Base-by-base conservation (phyloP, 2,113 vertebrate species). In the Callopanchax toddi region DNA sequence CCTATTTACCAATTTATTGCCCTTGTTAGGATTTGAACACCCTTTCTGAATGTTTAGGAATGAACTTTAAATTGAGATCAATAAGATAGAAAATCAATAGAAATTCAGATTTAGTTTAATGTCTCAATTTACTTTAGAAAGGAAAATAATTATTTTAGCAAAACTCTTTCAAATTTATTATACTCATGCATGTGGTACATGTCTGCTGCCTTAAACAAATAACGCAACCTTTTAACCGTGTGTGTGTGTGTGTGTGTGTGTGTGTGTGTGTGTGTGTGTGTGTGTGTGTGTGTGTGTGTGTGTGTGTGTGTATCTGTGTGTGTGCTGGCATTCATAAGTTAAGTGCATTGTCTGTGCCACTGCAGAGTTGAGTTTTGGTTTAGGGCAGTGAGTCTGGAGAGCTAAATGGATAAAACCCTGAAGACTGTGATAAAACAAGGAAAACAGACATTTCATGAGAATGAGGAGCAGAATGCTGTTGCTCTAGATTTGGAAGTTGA, bases 1-100 rank as follows among this genome's bases (percentile, higher is more conserved):
- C 78, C 86, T 62, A 89, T 78, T 89, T 89, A 85, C 71, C 84
- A 82, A 79, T 83, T 50, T 81, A 88, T 84, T 84, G 60, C 64
- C 87, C 85, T 86, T 86, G 75, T 81, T 77, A 85, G 75, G 61
- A 84, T 68, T 81, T 67, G 74, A 79, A 81, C 62, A 76, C 68
- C 78, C 73, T 68, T 62, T 73, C 46, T 40, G 71, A 76, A 87
- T 86, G 74, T 59, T 78, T 76, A 85, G 79, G 79, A 88, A 90
- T 85, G 74, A 39, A 52, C 69, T 43, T 64, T 58, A 66, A 63
- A 73, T 54, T 32, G 2, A 65, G 34, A 84, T 66, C 60, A 74
- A 74, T 71, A 37, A 66, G 53, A 76, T 50, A 25, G 3, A 69
- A 70, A 60, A 64, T 2, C 21, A 23, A n/a, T n/a, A n/a, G n/a